Evolutionary conservation across 2,888 invertebrate species (phyloP).

Genomic region (Plebejus anna): DNA sequence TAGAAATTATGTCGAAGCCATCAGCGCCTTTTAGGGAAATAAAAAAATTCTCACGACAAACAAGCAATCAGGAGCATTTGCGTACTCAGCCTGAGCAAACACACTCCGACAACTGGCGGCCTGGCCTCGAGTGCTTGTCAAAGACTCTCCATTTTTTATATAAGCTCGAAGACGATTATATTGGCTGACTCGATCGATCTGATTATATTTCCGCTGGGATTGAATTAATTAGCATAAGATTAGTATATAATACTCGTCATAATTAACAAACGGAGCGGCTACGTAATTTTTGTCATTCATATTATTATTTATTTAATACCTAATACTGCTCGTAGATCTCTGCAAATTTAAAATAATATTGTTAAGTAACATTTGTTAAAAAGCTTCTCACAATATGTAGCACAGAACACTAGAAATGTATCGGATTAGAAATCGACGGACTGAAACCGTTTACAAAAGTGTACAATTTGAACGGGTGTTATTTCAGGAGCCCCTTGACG

Average conservation of each 20-base stretch:
- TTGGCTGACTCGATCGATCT: constrained; percentile 24
- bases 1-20: constrained; percentile 36
- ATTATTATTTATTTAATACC: background rate
- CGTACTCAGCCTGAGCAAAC: constrained; percentile 65
- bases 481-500: constrained; percentile 13
- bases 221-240: background rate
- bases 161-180: constrained; percentile 23
- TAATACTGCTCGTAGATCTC: background rate
- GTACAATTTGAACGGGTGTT: background rate
- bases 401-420: background rate
- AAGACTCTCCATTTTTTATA: constrained; percentile 49
- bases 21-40: constrained; percentile 49
- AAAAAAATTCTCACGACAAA: constrained; percentile 68
- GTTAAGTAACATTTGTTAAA: background rate
- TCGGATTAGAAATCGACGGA: background rate
- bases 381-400: background rate
- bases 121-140: constrained; percentile 57
- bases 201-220: background rate
- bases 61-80: constrained; percentile 75
- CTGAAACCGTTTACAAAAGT: constrained; percentile 9
- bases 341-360: background rate
- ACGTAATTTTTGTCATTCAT: background rate
- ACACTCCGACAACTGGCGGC: constrained; percentile 47
- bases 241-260: background rate
- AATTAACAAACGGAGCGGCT: background rate